Conservation (phyloP, 2,113 vertebrate species). For the Brienomyrus longianalis region DNA sequence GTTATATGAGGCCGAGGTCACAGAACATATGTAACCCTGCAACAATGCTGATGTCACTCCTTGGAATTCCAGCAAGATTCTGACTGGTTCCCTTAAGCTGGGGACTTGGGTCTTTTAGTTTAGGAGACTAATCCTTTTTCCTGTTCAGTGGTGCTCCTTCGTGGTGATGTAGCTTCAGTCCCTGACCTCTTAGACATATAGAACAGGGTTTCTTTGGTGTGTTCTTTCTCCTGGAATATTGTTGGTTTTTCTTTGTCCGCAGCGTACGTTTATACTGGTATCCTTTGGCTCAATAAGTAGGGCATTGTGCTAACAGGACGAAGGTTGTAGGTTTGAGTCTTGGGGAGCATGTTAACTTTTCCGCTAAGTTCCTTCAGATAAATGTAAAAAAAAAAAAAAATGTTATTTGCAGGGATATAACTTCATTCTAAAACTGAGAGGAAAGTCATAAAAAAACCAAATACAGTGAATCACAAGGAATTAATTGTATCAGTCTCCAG, state of each 20-base stretch:
- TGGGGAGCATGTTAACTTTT: not conserved
- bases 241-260: not conserved
- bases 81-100: not conserved
- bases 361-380: not conserved
- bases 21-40: not conserved
- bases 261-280: not conserved
- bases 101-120: not conserved
- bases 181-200: not conserved
- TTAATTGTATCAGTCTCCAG: not conserved
- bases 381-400: not conserved
- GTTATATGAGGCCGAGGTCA: not conserved
- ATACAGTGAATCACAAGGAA: not conserved
- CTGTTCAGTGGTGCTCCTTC: not conserved
- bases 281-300: not conserved
- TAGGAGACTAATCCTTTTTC: not conserved
- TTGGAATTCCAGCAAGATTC: not conserved
- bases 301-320: not conserved
- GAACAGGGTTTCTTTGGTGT: not conserved
- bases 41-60: not conserved
- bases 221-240: not conserved
- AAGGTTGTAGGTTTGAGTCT: not conserved
- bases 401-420: not conserved
- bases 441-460: not conserved
- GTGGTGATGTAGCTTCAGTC: not conserved
- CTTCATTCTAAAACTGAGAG: not conserved